phyloP scores from a whole-genome alignment of 2,113 vertebrate species.

The Petrocephalus zakoni region DNA sequence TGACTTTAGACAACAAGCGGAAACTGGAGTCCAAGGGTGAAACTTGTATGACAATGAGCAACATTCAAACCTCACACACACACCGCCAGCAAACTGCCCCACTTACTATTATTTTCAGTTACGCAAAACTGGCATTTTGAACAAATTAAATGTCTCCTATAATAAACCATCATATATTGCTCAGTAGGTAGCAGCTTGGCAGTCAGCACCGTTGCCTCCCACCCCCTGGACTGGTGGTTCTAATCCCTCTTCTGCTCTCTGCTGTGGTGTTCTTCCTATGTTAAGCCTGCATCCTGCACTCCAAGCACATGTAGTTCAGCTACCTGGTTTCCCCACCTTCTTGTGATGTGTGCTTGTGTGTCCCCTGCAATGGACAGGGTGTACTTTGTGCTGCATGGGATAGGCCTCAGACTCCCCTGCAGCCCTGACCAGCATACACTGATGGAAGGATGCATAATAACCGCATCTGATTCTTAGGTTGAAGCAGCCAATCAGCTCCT shows the following conservation, averaged over 20 bases:
- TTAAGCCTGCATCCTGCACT: neutral
- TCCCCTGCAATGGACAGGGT: neutral
- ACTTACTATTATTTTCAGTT: neutral
- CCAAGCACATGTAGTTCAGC: neutral
- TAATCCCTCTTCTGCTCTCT: neutral
- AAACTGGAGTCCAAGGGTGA: neutral
- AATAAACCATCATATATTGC: neutral
- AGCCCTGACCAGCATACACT: neutral
- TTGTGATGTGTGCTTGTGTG: neutral
- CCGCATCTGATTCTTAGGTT: conserved; percentile 58
- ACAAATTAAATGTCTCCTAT: neutral
- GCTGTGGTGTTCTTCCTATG: neutral
- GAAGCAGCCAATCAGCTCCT: conserved; percentile 76
- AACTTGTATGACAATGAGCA: neutral
- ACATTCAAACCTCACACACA: neutral
- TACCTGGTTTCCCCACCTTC: neutral
- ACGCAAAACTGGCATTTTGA: neutral
- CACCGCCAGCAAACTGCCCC: neutral
- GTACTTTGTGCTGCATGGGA: neutral
- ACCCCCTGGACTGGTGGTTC: neutral
- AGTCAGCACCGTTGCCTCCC: neutral
- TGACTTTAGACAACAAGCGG: neutral
- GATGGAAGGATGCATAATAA: neutral
- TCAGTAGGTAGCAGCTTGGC: neutral
- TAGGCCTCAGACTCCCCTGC: neutral